Base-by-base conservation (phyloP, 2,113 vertebrate species). In the Pelecanus crispus region DNA sequence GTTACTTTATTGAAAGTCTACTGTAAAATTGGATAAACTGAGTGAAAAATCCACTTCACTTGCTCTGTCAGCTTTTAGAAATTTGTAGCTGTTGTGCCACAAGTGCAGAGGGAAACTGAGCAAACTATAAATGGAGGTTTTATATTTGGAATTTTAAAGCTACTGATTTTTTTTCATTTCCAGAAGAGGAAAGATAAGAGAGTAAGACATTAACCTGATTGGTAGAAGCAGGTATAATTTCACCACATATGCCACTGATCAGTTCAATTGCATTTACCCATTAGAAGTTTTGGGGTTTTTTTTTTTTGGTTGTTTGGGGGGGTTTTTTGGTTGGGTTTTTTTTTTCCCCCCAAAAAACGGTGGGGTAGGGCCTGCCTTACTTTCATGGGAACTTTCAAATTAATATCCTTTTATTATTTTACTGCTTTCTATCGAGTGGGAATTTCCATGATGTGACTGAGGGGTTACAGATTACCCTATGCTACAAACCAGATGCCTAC, bases 381-480 rank as follows among this genome's bases (percentile, higher is more conserved):
- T 24, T 89, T 82, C 81, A 92, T 1, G 34, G 38, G 29, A 85
- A 45, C 77, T 45, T 67, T 63, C 55, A 32, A 91, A 86, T 42
- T 88, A 79, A 55, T 29, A 70, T 63, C 9, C 42, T 62, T 52
- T 70, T 68, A 74, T 24, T 98, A 98, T 97, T 98, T 98, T 98
- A 97, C 97, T 97, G 98, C 94, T 96, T 95, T 92, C 58, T 68
- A 59, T 42, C 47, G 21, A 95, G 86, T 38, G 86, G 85, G 56
- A 95, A 96, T 45, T 88, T 86, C 68, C 89, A 88, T 55, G 8
- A 72, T 73, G 42, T 58, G 75, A 67, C 81, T 74, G 38, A 94
- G 31, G 31, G 28, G 36, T 91, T 92, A 75, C 78, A 94, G 45
- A 92, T 20, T 82, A 81, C 56, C n/a, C 49, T 52, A 66, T 17